Evolutionary conservation across 1,140 invertebrate species (phyloP), one percentile per base, ranked within the genome.

Genomic region (Kradibia gibbosae): DNA sequence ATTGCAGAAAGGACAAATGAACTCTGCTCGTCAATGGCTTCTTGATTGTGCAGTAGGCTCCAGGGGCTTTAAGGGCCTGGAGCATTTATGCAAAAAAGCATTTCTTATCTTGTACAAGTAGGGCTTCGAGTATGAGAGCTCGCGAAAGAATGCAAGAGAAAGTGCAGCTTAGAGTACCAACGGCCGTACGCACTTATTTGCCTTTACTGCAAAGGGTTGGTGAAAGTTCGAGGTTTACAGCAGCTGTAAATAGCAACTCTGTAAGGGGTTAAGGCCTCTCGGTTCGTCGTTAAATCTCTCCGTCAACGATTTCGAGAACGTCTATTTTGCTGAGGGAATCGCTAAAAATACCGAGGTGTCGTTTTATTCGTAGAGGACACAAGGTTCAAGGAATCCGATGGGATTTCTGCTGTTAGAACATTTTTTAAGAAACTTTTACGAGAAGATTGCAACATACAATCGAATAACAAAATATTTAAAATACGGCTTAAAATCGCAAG

Each of bases 221-320:
- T 81, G 80, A 81, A 81, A 81, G 80, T 81, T 48, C 31, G 73
- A 81, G 80, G 42, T 81, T 81, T 81, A 81, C 73, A 53, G 73
- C 73, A 11, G 80, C 73, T 71, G 80, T 81, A 81, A 81, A 81
- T 81, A 81, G 80, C 73, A 60, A 28, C 74, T 34, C 48, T 13
- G 72, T 48, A 71, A 81, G 73, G 80, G 80, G 73, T 76, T 76
- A 50, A 79, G 65, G 50, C 65, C 50, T 76, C 73, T 39, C 34
- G 62, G 45, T 31, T 28, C 45, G 48, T 71, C 71, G 71, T 42
- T 45, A 60, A 55, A 62, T 80, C 78, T 80, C 70, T 67, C 53
- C 62, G 73, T 15, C 71, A 17, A 28, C 80, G 73, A 76, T 65
- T 60, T 55, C 7, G 50, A 28, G 50, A 48, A 53, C 48, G 57